A percentile compares a stretch with the other conserved stretches of the same genome.
These are phyloP conservation scores for Lemur catta DNA, from an alignment of 2,797 vertebrate species.

Conservation along the genomic window DNA sequence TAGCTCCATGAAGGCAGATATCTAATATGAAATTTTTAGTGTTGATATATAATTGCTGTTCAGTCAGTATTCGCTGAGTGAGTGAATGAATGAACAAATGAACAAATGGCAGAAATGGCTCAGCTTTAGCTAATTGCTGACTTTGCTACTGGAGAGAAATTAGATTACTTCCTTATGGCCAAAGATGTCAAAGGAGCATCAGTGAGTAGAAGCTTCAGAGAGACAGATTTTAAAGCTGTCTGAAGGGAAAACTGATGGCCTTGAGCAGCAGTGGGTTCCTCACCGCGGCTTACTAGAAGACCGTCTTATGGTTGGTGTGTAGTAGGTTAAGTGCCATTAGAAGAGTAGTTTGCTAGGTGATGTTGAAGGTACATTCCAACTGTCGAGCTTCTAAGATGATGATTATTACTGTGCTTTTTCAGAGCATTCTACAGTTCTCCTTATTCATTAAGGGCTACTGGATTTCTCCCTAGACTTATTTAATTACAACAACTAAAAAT, in stretches of 20 bases:
- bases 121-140: not conserved
- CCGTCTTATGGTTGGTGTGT: not conserved
- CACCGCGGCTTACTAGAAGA: not conserved
- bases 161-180: not conserved
- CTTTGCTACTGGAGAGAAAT: not conserved
- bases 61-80: not conserved
- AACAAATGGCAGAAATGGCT: not conserved
- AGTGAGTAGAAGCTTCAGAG: not conserved
- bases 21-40: not conserved
- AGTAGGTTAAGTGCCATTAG: not conserved
- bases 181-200: not conserved
- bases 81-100: not conserved
- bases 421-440: not conserved
- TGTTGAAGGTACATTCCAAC: not conserved
- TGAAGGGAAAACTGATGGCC: not conserved
- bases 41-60: not conserved
- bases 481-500: conserved; percentile 6
- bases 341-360: not conserved
- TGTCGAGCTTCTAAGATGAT: not conserved
- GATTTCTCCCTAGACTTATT: not conserved
- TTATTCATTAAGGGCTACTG: not conserved
- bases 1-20: not conserved
- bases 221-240: not conserved
- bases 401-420: not conserved
- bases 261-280: not conserved